phyloP scores from a whole-genome alignment of 2,797 vertebrate species.

The Trachurus trachurus region DNA sequence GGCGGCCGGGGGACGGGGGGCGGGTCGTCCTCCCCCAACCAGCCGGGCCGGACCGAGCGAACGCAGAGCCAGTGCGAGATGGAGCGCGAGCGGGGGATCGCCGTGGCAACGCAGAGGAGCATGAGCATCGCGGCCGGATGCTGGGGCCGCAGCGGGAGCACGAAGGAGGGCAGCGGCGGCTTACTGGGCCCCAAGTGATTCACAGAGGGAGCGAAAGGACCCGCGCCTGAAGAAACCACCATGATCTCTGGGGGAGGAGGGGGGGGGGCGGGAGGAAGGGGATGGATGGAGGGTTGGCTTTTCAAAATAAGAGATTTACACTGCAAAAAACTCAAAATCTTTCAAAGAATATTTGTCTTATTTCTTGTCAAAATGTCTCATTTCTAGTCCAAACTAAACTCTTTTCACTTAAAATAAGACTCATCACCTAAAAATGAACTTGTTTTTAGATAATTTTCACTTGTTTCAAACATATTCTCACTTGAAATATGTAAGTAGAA shows the following conservation, averaged over 20 bases:
- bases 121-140: slow-evolving; percentile 95
- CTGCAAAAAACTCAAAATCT: too few relatives aligned
- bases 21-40: slow-evolving; percentile 50
- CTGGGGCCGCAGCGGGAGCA: slow-evolving; percentile 90
- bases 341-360: too few relatives aligned
- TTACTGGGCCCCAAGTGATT: slow-evolving; percentile 90
- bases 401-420: too few relatives aligned
- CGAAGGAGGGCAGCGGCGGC: slow-evolving; percentile 88
- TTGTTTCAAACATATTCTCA: too few relatives aligned
- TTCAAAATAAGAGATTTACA: slow-evolving; percentile 8
- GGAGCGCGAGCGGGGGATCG: slow-evolving; percentile 84
- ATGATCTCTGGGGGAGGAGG: slow-evolving; percentile 58
- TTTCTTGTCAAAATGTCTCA: too few relatives aligned
- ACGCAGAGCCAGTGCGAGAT: slow-evolving; percentile 91
- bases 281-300: slow-evolving; percentile 4
- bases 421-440: too few relatives aligned
- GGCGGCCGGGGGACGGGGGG: slow-evolving; percentile 23
- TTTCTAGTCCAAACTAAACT: too few relatives aligned
- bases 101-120: slow-evolving; percentile 88
- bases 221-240: slow-evolving; percentile 36
- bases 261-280: background rate
- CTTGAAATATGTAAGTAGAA: too few relatives aligned
- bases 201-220: slow-evolving; percentile 16
- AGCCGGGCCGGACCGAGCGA: slow-evolving; percentile 86
- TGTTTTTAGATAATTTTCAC: too few relatives aligned